Conservation (phyloP, 2,113 vertebrate genomes). For the human region DNA sequence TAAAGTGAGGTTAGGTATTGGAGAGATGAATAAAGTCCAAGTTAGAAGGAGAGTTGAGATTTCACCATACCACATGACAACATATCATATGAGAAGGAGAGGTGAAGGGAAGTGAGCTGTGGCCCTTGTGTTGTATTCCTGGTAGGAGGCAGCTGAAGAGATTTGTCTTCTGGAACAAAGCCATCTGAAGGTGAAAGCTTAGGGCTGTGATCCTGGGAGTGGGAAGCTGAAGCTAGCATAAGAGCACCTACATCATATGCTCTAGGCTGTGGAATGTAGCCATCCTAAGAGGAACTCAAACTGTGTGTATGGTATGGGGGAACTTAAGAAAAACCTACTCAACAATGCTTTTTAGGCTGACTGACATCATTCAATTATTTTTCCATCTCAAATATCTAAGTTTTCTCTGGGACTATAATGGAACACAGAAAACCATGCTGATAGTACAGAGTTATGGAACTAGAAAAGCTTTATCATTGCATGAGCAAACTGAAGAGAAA, state of each 20-base stretch:
- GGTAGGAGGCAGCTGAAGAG: neutral
- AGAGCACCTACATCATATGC: neutral
- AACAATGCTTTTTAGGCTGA: neutral
- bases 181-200: neutral
- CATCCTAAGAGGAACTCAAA: neutral
- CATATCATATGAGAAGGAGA: neutral
- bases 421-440: neutral
- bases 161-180: neutral
- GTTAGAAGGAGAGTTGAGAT: neutral
- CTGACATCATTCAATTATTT: neutral
- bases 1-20: neutral
- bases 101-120: neutral
- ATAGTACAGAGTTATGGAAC: neutral
- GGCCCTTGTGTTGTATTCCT: neutral
- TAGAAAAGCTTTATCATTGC: neutral
- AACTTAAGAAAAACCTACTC: neutral
- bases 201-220: neutral
- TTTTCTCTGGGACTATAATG: neutral
- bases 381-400: neutral
- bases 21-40: neutral
- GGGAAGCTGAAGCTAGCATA: neutral
- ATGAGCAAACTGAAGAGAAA: neutral
- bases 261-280: neutral
- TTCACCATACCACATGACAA: neutral
- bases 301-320: neutral